Evolutionary conservation across 1,140 invertebrate genomes (phyloP).

Genomic region (Tribolium madens): DNA sequence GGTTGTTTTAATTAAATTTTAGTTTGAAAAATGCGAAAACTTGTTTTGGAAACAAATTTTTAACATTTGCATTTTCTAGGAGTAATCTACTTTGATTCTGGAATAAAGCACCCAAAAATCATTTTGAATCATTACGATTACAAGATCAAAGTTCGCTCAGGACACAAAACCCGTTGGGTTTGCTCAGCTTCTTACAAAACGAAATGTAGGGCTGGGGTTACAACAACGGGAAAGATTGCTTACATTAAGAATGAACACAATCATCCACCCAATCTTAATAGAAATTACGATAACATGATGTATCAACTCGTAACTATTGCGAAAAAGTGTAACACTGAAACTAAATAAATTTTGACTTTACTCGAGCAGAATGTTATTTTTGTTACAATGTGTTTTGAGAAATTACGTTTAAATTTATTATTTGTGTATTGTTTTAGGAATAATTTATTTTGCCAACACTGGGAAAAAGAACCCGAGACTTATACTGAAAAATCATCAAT

Average conservation of each 20-base stretch:
- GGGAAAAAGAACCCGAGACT: slow-evolving; percentile 56
- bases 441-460: slow-evolving; percentile 52
- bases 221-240: slow-evolving; percentile 51
- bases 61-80: slow-evolving; percentile 39
- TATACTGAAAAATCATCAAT: slow-evolving; percentile 53
- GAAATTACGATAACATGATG: slow-evolving; percentile 47
- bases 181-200: slow-evolving; percentile 56
- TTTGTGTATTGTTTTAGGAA: slow-evolving; percentile 50
- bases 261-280: slow-evolving; percentile 48
- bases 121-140: slow-evolving; percentile 48
- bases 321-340: slow-evolving; percentile 45
- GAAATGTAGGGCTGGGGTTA: slow-evolving; percentile 52
- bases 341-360: too few relatives aligned
- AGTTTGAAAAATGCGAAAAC: too few relatives aligned
- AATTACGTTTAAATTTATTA: too few relatives aligned
- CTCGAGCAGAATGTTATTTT: too few relatives aligned
- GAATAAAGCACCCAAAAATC: slow-evolving; percentile 52
- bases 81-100: slow-evolving; percentile 49
- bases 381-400: too few relatives aligned
- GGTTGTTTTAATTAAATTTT: too few relatives aligned
- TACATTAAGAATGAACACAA: slow-evolving; percentile 51
- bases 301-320: slow-evolving; percentile 51
- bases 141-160: slow-evolving; percentile 31
- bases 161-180: slow-evolving; percentile 54
- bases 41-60: neutral